Base-by-base conservation (phyloP, 37 sponge, comb jelly and placozoan genomes). In the Beroe forskalii region DNA sequence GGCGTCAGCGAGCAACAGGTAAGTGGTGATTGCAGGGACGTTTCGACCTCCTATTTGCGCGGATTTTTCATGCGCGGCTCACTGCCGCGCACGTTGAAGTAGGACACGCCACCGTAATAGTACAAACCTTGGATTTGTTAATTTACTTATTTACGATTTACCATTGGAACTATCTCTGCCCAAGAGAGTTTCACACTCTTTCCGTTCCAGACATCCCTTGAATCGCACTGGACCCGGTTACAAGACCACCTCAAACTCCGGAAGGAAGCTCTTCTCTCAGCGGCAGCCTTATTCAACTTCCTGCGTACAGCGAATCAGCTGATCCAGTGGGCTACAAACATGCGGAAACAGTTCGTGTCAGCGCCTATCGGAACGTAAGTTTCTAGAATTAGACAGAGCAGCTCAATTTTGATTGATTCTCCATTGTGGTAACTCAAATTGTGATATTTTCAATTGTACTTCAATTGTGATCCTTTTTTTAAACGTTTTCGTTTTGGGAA, bases 321-420 rank as follows among this genome's bases (percentile, higher is more conserved):
- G n/a, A 66, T 66, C 8, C 67, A 66, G 28, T 66, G 67, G 67
- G 67, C 67, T 24, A 66, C 67, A 24, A 66, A 66, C 67, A 66
- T 66, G 67, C 23, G 67, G 67, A 66, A 66, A 24, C 20, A n/a
- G 67, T 66, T 66, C 20, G 67, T 66, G 28, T 66, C 67, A 24
- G 67, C 8, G 6, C n/a, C 8, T 14, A 66, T 66, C 8, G 67
- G 67, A 24, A 66, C 67, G 67, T 66, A 66, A 66, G 67, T 66
- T 66, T 55, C 17, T 55, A 20, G n/a, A n/a, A n/a, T n/a, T n/a
- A n/a, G n/a, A n/a, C n/a, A n/a, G n/a, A n/a, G n/a, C n/a, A n/a
- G n/a, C n/a, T n/a, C n/a, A n/a, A n/a, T n/a, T n/a, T n/a, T n/a
- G n/a, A n/a, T n/a, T n/a, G n/a, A n/a, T n/a, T n/a, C n/a, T n/a